Evolutionary conservation across 2,797 vertebrate genomes (phyloP).

Genomic region (Anniella stebbinsi): DNA sequence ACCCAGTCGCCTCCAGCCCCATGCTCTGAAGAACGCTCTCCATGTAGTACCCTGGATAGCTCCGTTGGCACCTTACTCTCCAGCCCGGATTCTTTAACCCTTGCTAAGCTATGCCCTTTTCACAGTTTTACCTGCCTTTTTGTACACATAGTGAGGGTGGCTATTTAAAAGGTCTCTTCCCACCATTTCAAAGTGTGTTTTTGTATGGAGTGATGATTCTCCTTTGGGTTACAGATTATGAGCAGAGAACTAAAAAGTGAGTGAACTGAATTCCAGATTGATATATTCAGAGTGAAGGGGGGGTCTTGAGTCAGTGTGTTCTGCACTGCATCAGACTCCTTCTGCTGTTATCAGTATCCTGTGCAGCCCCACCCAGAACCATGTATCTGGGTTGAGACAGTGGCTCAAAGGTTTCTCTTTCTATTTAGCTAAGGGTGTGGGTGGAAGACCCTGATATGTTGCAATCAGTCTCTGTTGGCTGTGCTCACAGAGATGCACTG

Average conservation of each 20-base stretch:
- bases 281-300: background rate
- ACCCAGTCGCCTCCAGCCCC: background rate
- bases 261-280: background rate
- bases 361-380: constrained; percentile 14
- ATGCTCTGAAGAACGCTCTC: background rate
- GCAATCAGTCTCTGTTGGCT: rapidly evolving
- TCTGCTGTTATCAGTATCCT: background rate
- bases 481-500: background rate
- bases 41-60: constrained; percentile 25
- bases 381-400: background rate
- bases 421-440: background rate
- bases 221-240: background rate
- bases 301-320: background rate
- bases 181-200: background rate
- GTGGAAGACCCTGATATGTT: too few species aligned
- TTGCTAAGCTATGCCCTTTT: background rate
- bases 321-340: background rate
- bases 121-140: background rate
- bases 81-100: background rate
- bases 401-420: background rate
- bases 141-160: background rate
- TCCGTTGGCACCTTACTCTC: background rate
- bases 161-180: background rate
- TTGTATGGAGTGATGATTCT: background rate
- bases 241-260: background rate